These are phyloP conservation scores for Blennius ocellaris DNA, from an alignment of 2,113 vertebrate species.

Conservation along the genomic window DNA sequence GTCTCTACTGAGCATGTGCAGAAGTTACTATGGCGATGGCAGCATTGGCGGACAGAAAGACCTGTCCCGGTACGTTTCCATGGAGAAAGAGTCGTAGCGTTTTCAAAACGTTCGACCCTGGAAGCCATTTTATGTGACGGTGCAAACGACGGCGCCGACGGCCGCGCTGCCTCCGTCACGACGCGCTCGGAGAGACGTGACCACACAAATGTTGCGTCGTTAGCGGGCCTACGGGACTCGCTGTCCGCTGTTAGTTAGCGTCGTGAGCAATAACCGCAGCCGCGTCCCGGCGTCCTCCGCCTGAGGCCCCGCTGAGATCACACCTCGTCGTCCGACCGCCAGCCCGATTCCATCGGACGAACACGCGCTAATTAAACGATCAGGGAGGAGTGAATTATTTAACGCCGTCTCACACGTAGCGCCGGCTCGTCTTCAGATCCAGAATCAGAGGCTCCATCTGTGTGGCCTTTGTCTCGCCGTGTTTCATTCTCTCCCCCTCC, in stretches of 20 bases:
- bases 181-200: no score
- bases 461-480: conserved; percentile 30
- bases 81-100: no score
- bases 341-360: conserved; percentile 80
- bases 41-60: no score
- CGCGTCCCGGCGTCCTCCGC: conserved; percentile 61
- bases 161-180: no score
- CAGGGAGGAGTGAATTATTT: conserved; percentile 87
- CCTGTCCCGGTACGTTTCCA: no score
- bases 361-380: conserved; percentile 89
- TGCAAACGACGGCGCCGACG: no score
- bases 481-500: conserved; percentile 23
- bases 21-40: no score
- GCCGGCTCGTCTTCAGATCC: conserved; percentile 65
- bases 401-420: conserved; percentile 77
- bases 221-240: conserved; percentile 24
- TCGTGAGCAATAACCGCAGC: conserved; percentile 50
- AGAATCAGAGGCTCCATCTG: conserved; percentile 26
- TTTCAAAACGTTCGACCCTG: no score
- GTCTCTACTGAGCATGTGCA: no score
- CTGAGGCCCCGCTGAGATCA: conserved; percentile 57
- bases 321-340: conserved; percentile 48
- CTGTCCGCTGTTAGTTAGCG: conserved; percentile 45
- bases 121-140: no score
- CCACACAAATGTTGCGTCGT: conserved; percentile 1